phyloP scores from a whole-genome alignment of 64 coral and sea anemone genomes.

The Stichodactyla helianthus region DNA sequence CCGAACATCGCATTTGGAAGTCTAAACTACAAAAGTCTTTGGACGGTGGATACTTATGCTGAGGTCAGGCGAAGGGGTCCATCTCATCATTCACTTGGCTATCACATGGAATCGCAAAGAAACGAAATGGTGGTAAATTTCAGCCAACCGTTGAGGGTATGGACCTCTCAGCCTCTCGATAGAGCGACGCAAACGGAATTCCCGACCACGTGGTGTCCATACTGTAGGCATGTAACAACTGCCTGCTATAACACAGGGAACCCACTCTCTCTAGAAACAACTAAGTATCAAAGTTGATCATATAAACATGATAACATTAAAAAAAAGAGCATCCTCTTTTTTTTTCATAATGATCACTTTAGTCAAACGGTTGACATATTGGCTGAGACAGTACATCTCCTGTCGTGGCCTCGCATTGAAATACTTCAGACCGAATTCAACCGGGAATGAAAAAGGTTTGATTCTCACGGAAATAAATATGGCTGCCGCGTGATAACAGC shows the following conservation, averaged over 20 bases:
- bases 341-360: no score
- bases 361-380: no score
- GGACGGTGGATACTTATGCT: slow-evolving; percentile 26
- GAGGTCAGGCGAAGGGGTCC: background rate
- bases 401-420: no score
- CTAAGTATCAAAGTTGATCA: background rate
- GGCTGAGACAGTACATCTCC: no score
- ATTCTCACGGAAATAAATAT: no score
- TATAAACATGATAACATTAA: background rate
- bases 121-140: background rate
- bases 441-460: no score
- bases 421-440: no score
- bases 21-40: slow-evolving; percentile 29
- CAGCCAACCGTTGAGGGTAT: background rate
- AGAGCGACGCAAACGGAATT: background rate
- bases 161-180: background rate
- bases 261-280: background rate
- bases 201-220: background rate
- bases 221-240: background rate
- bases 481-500: no score
- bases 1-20: slow-evolving; percentile 27
- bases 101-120: background rate
- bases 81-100: background rate
- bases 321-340: no score
- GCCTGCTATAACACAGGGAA: background rate